phyloP scores from a whole-genome alignment of 92 coral and sea anemone species.

The Heliopora coerulea region DNA sequence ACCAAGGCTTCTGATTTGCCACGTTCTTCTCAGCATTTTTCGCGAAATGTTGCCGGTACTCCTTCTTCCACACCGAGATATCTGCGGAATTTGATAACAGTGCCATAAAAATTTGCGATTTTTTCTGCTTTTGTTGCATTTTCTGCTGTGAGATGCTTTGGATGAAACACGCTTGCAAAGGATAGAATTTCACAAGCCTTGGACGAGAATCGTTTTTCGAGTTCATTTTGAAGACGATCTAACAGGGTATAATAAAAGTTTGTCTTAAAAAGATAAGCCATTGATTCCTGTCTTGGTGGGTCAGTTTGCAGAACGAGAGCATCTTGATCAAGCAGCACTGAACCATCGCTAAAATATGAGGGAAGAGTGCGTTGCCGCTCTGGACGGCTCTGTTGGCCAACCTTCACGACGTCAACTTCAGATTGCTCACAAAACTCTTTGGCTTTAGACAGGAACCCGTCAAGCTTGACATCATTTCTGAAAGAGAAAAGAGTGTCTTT shows the following conservation, averaged over 20 bases:
- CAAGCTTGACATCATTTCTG: slow-evolving; percentile 15
- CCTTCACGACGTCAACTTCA: slow-evolving; percentile 3
- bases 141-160: slow-evolving; percentile 11
- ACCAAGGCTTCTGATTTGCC: slow-evolving; percentile 10
- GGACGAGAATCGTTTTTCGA: slow-evolving; percentile 23
- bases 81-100: slow-evolving; percentile 7
- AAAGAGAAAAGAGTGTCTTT: slow-evolving; percentile 4
- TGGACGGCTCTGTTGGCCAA: slow-evolving; percentile 2
- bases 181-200: slow-evolving; percentile 23
- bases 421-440: slow-evolving; percentile 4
- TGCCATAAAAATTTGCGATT: slow-evolving; percentile 13
- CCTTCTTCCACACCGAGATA: slow-evolving; percentile 1
- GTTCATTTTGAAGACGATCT: slow-evolving; percentile 30
- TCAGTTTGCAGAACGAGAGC: too few relatives aligned
- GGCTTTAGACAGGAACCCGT: not conserved
- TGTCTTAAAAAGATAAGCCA: slow-evolving; percentile 12
- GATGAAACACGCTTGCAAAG: slow-evolving; percentile 25
- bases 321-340: too few relatives aligned
- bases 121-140: slow-evolving; percentile 34
- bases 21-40: not conserved
- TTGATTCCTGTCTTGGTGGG: too few relatives aligned
- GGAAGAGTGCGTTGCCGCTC: slow-evolving; percentile 5
- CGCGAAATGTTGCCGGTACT: not conserved
- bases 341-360: not conserved
- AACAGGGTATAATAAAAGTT: slow-evolving; percentile 30